These are phyloP conservation scores for Drosophila colorata DNA, from an alignment of 2,888 invertebrate species.

Conservation along the genomic window DNA sequence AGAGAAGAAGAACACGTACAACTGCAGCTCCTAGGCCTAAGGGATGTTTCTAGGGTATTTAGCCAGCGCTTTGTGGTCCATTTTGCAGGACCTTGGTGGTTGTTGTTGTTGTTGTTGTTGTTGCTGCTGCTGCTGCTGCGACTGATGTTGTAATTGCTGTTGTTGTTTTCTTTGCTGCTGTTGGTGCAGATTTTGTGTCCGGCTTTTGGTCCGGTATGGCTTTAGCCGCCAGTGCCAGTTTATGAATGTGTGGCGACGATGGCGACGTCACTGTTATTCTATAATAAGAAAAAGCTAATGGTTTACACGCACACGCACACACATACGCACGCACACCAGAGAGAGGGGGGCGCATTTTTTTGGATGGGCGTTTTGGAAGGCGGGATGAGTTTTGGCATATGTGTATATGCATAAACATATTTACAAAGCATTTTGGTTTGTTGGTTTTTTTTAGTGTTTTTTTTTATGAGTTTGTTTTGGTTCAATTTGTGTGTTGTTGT, in stretches of 20 bases:
- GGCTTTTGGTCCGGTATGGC: conserved; percentile 63
- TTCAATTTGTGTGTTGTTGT: conserved; percentile 15
- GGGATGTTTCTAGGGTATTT: conserved; percentile 10
- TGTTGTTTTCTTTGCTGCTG: conserved; percentile 32
- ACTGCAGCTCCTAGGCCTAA: conserved; percentile 26
- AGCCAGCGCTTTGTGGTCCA: conserved; percentile 49
- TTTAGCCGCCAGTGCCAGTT: conserved; percentile 73
- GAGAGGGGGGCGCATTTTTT: conserved; percentile 28
- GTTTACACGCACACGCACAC: conserved; percentile 80
- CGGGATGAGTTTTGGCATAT: conserved; percentile 55
- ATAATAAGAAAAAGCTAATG: conserved; percentile 85
- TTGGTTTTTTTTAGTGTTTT: conserved; percentile 28
- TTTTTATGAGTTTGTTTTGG: conserved; percentile 56
- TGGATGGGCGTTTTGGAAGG: conserved; percentile 55
- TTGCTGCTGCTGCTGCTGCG: conserved; percentile 19
- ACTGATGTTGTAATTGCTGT: conserved; percentile 10
- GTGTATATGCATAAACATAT: conserved; percentile 66
- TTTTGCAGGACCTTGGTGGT: conserved; percentile 65
- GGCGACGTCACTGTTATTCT: conserved; percentile 85
- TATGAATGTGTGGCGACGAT: conserved; percentile 83
- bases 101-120: conserved; percentile 20
- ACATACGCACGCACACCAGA: conserved; percentile 56
- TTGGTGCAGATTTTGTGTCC: conserved; percentile 42
- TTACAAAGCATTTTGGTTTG: conserved; percentile 62
- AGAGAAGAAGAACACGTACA: conserved; percentile 31